phyloP scores from a whole-genome alignment of 2,888 invertebrate species.

The Ectobius pallidus region DNA sequence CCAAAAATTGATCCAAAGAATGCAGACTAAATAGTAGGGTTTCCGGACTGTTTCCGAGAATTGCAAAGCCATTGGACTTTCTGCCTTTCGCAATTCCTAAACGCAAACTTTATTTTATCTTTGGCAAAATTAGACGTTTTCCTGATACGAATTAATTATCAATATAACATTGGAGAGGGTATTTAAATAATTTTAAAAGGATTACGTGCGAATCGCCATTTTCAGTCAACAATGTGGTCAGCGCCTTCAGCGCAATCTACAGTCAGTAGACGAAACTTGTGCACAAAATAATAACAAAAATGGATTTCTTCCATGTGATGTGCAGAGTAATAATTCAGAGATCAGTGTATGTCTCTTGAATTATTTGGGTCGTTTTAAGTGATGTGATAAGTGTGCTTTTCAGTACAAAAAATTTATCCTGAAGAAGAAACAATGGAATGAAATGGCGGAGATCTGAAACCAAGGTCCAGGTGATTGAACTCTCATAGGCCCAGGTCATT shows the following conservation, averaged over 20 bases:
- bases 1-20: too few species aligned
- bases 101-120: too few species aligned
- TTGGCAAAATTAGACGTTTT: too few species aligned
- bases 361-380: not conserved
- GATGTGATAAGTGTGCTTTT: constrained; percentile 8
- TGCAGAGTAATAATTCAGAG: not conserved
- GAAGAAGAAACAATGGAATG: constrained; percentile 11
- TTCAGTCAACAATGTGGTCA: not conserved
- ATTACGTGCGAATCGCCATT: not conserved
- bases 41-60: too few species aligned
- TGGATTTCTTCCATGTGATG: constrained; percentile 26
- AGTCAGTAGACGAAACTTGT: constrained; percentile 3
- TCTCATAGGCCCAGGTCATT: constrained; percentile 30
- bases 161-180: too few species aligned
- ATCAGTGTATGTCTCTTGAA: constrained; percentile 1
- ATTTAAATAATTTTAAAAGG: not conserved
- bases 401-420: not conserved
- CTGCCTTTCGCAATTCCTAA: too few species aligned
- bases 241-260: not conserved
- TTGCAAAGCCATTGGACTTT: too few species aligned
- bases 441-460: constrained; percentile 19
- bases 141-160: too few species aligned
- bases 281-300: constrained; percentile 31
- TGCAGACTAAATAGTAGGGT: too few species aligned
- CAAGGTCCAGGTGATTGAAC: constrained; percentile 36